Evolutionary conservation across 2,888 invertebrate species (phyloP).

Genomic region (Cosmorhoe ocellata): DNA sequence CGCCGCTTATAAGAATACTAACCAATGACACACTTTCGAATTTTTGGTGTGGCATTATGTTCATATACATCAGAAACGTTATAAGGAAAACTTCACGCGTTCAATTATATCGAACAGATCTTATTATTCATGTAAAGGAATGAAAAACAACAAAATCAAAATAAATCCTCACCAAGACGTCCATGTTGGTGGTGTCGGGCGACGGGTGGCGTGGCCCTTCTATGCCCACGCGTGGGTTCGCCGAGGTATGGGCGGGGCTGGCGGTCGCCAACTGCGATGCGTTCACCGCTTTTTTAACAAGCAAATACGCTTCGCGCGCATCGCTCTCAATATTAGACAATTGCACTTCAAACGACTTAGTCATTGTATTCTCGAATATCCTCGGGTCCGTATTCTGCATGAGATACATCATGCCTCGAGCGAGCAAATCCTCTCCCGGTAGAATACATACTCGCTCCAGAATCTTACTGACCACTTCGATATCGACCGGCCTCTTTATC

Average conservation of each 20-base stretch:
- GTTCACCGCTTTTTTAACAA: conserved; percentile 19
- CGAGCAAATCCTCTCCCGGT: conserved; percentile 51
- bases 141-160: background rate
- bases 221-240: background rate
- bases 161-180: conserved; percentile 55
- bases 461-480: conserved; percentile 48
- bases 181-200: conserved; percentile 62
- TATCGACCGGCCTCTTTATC: conserved; percentile 41
- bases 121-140: no score
- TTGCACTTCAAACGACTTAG: conserved; percentile 50
- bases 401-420: conserved; percentile 49
- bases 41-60: no score
- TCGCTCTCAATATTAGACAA: conserved; percentile 35
- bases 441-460: conserved; percentile 64
- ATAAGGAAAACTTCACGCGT: no score
- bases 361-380: conserved; percentile 50
- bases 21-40: no score
- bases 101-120: no score
- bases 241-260: no score
- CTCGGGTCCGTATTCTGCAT: conserved; percentile 48
- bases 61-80: no score
- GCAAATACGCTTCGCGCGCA: conserved; percentile 40
- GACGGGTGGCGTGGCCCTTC: conserved; percentile 50
- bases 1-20: no score
- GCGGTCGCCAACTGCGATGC: background rate